Conservation (phyloP, 2,113 vertebrate genomes). For the Vidua chalybeata region DNA sequence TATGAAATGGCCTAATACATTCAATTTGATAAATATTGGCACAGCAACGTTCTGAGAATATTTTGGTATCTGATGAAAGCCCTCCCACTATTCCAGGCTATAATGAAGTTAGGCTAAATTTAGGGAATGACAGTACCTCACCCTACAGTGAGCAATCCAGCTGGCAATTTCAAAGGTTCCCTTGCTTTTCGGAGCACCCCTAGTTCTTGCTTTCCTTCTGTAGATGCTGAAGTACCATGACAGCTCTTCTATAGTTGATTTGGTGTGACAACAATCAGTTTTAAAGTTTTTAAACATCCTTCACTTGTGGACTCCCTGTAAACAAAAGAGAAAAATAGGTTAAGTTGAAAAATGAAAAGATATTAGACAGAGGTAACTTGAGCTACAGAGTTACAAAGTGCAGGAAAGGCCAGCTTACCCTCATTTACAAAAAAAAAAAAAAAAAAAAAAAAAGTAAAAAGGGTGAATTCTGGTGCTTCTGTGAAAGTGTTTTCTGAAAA, state of each 20-base stretch:
- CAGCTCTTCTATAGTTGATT: not conserved
- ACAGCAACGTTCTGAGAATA: accelerated
- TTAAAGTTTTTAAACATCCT: not conserved
- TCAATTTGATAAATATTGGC: not conserved
- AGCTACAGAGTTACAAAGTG: not conserved
- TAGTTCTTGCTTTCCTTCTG: not conserved
- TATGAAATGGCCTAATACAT: not conserved
- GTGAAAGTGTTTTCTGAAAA: not conserved
- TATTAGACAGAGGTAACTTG: not conserved
- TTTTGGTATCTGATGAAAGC: not conserved
- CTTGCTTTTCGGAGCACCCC: not conserved
- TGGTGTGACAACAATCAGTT: not conserved
- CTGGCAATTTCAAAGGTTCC: not conserved
- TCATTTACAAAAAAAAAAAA: not conserved
- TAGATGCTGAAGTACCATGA: not conserved
- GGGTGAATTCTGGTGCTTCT: not conserved
- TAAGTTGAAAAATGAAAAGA: not conserved
- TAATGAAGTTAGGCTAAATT: not conserved
- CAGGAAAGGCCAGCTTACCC: not conserved
- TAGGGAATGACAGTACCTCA: not conserved
- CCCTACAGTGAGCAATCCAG: not conserved
- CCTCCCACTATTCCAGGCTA: accelerated
- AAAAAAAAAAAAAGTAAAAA: not conserved
- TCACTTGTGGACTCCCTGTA: not conserved
- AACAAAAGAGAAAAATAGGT: not conserved